Evolutionary conservation across 2,888 invertebrate genomes (phyloP), one percentile per base, ranked within the genome.

Genomic region (Iphiclides podalirius): DNA sequence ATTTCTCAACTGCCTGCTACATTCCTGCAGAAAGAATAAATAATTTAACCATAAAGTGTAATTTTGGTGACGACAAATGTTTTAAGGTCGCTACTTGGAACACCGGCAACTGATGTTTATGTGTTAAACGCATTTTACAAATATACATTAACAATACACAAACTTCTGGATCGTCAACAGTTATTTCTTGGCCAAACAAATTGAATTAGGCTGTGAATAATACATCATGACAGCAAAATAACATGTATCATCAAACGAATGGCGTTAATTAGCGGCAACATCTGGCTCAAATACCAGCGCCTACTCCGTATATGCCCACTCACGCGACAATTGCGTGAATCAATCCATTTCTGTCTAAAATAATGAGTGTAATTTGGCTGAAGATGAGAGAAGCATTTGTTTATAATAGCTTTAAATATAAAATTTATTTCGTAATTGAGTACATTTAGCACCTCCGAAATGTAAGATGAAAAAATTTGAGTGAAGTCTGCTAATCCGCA

Each of bases 1-100:
- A 49, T 49, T 49, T 49, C 49, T 43, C 49, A 49, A 44, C 49
- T 35, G 44, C 43, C 26, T 13, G 38, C 16, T 49, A 39, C 49
- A n/a, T n/a, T n/a, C n/a, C n/a, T n/a, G n/a, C n/a, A n/a, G n/a
- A n/a, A 6, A 7, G 4, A 7, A 2, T 35, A 41, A 47, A 47
- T 47, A 11, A 35, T 47, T 26, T 41, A 34, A 14, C 35, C 13
- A 26, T 26, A 47, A 47, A 36, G 35, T 13, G 7, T 16, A 33
- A 28, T 37, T 17, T 37, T 46, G 38, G 38, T n/a, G 1, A 42
- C 13, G 12, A 2, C 36, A 31, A 9, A 17, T 31, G 45, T 46
- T 37, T 44, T 28, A n/a, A n/a, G n/a, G n/a, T n/a, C n/a, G n/a
- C n/a, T n/a, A n/a, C n/a, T n/a, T n/a, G n/a, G n/a, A n/a, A n/a